A percentile compares a stretch with the other conserved stretches of the same genome.
These are phyloP conservation scores for Ophioderma brevispina DNA, from an alignment of 35 echinoderm and acorn worm genomes.

Conservation along the genomic window DNA sequence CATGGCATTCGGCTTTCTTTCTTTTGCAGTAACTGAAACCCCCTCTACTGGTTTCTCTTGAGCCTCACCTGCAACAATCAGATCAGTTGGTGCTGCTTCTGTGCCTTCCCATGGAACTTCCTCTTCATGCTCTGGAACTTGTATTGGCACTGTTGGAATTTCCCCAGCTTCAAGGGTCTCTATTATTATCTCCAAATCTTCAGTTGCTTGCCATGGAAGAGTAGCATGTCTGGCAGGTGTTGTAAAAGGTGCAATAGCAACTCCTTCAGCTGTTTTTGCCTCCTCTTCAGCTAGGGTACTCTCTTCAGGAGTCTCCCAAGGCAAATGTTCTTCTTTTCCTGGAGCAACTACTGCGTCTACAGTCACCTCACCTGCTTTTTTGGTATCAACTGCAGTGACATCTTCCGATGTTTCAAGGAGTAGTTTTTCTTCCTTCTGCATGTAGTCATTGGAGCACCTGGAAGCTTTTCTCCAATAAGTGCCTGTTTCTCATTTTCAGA, in stretches of 20 bases:
- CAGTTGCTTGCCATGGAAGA: background rate
- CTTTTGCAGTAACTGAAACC: background rate
- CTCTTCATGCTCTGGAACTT: background rate
- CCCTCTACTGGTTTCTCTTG: background rate
- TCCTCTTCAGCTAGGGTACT: background rate
- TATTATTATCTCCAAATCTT: background rate
- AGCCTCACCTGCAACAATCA: background rate
- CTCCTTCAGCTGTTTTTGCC: conserved; percentile 10
- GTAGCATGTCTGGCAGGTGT: background rate
- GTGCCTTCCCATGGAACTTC: background rate
- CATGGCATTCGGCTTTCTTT: conserved; percentile 19
- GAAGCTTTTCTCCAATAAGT: conserved; percentile 13
- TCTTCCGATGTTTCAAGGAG: conserved; percentile 15
- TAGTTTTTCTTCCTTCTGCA: conserved; percentile 9
- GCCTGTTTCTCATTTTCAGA: background rate
- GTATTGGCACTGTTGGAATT: background rate
- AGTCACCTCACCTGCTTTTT: conserved; percentile 13
- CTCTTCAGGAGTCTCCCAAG: conserved; percentile 1
- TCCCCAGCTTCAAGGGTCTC: background rate
- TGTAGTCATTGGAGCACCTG: conserved; percentile 15
- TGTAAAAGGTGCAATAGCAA: background rate
- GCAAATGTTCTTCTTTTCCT: conserved; percentile 16
- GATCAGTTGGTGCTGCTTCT: background rate
- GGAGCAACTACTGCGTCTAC: conserved; percentile 17
- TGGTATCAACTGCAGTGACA: background rate